Percentiles rank a stretch among this genome's conserved stretches.
phyloP scores from a whole-genome alignment of 1,140 invertebrate genomes.

The Scaptomyza montana region DNA sequence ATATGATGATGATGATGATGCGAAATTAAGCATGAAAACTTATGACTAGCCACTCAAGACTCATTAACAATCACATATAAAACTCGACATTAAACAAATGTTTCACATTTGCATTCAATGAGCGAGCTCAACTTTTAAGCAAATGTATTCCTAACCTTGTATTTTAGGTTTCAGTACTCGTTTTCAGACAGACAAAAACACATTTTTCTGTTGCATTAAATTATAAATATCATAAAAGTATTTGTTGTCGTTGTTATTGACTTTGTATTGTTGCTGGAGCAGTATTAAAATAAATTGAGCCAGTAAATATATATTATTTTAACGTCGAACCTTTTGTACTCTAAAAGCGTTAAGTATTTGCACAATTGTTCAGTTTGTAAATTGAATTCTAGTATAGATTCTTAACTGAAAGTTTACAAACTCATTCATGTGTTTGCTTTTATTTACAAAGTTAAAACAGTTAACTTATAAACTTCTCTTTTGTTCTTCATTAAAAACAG shows the following conservation, averaged over 20 bases:
- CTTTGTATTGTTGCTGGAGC: neutral
- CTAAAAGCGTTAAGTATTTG: constrained; percentile 9
- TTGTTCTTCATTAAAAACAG: no score
- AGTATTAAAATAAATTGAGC: neutral
- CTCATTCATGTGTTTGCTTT: neutral
- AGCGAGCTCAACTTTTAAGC: neutral
- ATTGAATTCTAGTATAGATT: neutral
- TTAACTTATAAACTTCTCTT: no score
- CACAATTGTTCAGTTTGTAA: neutral
- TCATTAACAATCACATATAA: constrained; percentile 40
- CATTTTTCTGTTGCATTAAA: constrained; percentile 16
- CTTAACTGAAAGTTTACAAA: neutral
- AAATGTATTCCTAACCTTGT: constrained; percentile 36
- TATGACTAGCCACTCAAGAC: constrained; percentile 18
- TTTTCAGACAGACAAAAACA: constrained; percentile 2
- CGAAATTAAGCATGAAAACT: constrained; percentile 20
- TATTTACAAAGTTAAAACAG: no score
- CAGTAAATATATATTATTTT: constrained; percentile 4
- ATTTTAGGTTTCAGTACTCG: constrained; percentile 3
- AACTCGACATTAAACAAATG: constrained; percentile 39
- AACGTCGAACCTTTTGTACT: neutral
- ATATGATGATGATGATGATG: constrained; percentile 42
- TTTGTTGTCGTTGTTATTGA: constrained; percentile 8
- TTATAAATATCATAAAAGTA: constrained; percentile 40
- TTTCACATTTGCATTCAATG: constrained; percentile 48